Evolutionary conservation across 1,140 invertebrate genomes (phyloP).

Genomic region (Aphis gossypii): DNA sequence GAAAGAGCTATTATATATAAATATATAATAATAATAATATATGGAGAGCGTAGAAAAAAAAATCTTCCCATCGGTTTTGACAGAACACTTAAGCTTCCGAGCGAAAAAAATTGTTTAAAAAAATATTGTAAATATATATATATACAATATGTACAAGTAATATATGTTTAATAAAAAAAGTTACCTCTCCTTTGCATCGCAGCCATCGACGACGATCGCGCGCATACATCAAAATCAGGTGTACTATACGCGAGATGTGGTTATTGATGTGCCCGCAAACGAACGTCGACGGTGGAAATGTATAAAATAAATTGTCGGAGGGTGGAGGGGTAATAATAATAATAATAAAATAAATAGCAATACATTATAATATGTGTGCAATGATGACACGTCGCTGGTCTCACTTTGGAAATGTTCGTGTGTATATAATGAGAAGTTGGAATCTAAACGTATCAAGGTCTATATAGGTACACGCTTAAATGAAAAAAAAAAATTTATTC

Average conservation of each 20-base stretch:
- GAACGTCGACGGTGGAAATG: background rate
- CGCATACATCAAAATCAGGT: background rate
- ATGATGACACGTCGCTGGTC: background rate
- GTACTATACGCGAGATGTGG: background rate
- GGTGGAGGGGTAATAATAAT: background rate
- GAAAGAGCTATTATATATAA: background rate
- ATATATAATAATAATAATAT: constrained; percentile 16
- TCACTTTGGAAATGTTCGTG: background rate
- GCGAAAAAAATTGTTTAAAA: background rate
- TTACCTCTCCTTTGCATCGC: background rate
- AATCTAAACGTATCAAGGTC: background rate
- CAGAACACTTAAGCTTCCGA: background rate
- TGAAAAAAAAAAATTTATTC: background rate
- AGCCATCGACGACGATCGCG: background rate
- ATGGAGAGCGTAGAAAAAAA: background rate
- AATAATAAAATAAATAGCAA: constrained; percentile 27
- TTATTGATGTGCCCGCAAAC: constrained; percentile 8
- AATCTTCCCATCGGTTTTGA: background rate
- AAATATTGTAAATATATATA: background rate
- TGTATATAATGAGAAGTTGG: background rate
- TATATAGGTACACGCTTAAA: background rate
- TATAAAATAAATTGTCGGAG: background rate
- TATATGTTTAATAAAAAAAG: constrained; percentile 12
- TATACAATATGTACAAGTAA: background rate
- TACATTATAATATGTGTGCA: background rate